Conservation (phyloP, 2,797 vertebrate species). For the Acestrorhynchus altus region DNA sequence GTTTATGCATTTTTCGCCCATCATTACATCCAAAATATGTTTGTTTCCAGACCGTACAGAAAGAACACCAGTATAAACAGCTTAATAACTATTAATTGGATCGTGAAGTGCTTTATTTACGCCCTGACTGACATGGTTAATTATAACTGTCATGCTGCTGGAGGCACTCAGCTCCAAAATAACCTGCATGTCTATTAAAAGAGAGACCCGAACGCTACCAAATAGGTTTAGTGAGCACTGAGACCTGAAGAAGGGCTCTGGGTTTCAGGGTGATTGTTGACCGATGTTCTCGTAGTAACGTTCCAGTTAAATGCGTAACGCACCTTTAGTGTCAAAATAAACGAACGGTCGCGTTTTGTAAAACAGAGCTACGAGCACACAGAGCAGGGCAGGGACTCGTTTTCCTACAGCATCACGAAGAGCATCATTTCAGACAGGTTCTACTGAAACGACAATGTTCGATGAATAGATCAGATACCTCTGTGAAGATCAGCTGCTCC, state of each 20-base stretch:
- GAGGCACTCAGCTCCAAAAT: constrained; percentile 3
- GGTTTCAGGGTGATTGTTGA: too few species aligned
- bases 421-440: background rate
- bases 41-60: too few species aligned
- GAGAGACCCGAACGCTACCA: background rate
- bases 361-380: background rate
- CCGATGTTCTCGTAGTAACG: too few species aligned
- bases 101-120: background rate
- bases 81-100: background rate
- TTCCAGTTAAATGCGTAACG: too few species aligned
- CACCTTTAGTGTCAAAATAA: background rate
- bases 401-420: background rate
- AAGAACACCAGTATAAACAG: background rate
- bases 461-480: too few species aligned
- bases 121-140: background rate
- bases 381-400: background rate
- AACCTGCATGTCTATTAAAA: constrained; percentile 36
- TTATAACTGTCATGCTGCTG: constrained; percentile 14
- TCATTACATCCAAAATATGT: background rate
- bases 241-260: background rate
- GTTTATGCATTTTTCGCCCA: background rate
- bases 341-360: background rate
- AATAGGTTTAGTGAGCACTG: background rate
- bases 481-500: background rate
- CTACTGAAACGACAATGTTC: too few species aligned